Evolutionary conservation across 2,888 invertebrate species (phyloP).

Genomic region (Leucophora obtusa): DNA sequence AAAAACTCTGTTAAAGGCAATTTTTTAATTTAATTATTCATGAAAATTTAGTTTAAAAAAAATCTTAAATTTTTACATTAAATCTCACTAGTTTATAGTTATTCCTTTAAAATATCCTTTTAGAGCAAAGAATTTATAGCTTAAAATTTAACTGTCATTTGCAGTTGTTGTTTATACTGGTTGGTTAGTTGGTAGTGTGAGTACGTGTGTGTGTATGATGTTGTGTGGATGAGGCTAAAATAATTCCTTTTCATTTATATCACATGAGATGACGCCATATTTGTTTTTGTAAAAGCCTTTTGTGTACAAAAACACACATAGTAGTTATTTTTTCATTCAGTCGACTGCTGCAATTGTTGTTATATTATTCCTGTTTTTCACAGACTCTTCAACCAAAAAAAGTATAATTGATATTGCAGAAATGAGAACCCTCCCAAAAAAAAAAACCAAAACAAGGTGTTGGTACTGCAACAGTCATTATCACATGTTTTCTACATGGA

Average conservation of each 20-base stretch:
- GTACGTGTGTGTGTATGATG: not conserved
- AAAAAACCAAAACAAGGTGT: constrained; percentile 16
- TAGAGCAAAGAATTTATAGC: constrained; percentile 56
- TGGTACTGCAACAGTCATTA: constrained; percentile 2
- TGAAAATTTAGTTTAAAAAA: too few relatives aligned
- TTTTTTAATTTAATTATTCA: too few relatives aligned
- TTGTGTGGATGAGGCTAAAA: constrained; percentile 63
- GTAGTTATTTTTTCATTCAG: constrained; percentile 27
- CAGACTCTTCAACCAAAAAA: constrained; percentile 19
- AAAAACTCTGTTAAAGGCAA: too few relatives aligned
- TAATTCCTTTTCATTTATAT: constrained; percentile 64
- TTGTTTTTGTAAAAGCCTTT: constrained; percentile 54
- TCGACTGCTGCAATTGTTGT: constrained; percentile 48
- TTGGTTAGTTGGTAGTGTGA: constrained; percentile 3
- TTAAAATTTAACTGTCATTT: constrained; percentile 63
- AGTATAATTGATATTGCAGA: not conserved
- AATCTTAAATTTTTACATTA: not conserved
- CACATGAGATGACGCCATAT: constrained; percentile 49
- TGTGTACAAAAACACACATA: constrained; percentile 27
- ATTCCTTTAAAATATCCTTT: constrained; percentile 22
- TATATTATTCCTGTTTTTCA: constrained; percentile 53
- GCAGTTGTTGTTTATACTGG: constrained; percentile 41
- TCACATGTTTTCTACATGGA: not conserved
- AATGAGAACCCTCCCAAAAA: not conserved
- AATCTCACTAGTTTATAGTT: not conserved